Evolutionary conservation across 30 jellyfish, hydroid and myxozoan genomes (phyloP), one percentile per base, ranked within the genome.

Genomic region (Catostylus mosaicus): DNA sequence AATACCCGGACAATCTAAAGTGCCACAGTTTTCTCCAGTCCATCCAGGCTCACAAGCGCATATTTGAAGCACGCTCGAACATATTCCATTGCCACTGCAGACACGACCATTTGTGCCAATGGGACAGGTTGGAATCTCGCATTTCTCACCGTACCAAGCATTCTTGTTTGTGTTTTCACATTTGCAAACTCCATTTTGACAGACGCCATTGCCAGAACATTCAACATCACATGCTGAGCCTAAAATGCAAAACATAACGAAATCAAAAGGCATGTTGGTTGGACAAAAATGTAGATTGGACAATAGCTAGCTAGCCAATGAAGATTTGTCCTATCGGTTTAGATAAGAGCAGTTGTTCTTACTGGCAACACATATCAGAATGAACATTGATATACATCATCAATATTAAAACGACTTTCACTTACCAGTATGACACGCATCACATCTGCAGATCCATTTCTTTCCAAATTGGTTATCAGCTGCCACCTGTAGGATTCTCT

Each of bases 31-130:
- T 26, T 52, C 61, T 5, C 93, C 93, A 10, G 93, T 83, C 93
- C 93, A 83, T 12, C 93, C 93, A 1, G 93, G 93, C 60, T 70
- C 80, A 43, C 93, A 83, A n/a, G 30, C 26, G 47, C 93, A 83
- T 1, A 40, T 45, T 36, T 83, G 93, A 1, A 56, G 27, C 32
- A 63, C 19, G 8, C 82, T 11, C 29, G 75, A 38, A 24, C 93
- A 83, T 32, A 51, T 26, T 22, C 93, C 93, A 73, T 83, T 69
- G 12, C 86, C 86, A 43, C 86, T 70, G 75, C 93, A 83, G 36
- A 63, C 82, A 20, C 3, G 30, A 16, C 84, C 68, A 35, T 83
- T 73, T 31, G 45, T 57, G 12, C 86, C 86, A 29, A 45, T 73
- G 10, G 93, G 93, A 50, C 93, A 83, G n/a, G 86, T 59, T 22